These are phyloP conservation scores for Leptobrachium ailaonicum DNA, from an alignment of 2,113 vertebrate genomes.

Conservation along the genomic window DNA sequence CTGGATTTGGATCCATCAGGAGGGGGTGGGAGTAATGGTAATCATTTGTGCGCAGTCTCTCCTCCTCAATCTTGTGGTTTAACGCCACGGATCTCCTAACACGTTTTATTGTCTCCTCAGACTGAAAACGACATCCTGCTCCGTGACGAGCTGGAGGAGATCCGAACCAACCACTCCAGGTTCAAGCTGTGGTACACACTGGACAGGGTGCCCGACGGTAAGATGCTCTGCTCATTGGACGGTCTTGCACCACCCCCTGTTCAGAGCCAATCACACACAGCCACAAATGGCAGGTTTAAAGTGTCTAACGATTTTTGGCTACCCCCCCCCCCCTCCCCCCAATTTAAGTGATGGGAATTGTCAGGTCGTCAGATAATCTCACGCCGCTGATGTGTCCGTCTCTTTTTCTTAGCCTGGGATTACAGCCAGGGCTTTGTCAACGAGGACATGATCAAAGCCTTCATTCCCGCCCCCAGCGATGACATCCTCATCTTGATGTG, in stretches of 20 bases:
- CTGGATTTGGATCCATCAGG: no score
- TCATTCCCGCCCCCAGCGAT: constrained; percentile 75
- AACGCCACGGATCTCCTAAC: no score
- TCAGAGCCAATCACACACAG: no score
- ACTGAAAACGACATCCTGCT: constrained; percentile 91
- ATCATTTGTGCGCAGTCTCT: no score
- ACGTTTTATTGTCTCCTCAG: constrained; percentile 59
- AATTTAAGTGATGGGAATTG: no score
- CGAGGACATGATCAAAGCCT: constrained; percentile 85
- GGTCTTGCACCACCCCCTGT: no score
- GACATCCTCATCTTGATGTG: constrained; percentile 91
- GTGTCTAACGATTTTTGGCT: no score
- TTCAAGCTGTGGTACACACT: constrained; percentile 94
- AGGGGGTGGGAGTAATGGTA: no score
- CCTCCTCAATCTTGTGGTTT: no score
- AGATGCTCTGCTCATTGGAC: constrained; percentile 31
- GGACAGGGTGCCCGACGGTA: constrained; percentile 84
- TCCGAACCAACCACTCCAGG: constrained; percentile 75
- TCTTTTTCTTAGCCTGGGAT: constrained; percentile 76
- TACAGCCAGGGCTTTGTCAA: constrained; percentile 93
- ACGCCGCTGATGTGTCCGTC: accelerated
- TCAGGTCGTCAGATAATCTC: no score
- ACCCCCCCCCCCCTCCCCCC: no score
- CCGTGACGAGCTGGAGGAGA: constrained; percentile 85
- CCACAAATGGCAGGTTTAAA: no score